Conservation (phyloP, 2,888 invertebrate species). For the Aricia artaxerxes region DNA sequence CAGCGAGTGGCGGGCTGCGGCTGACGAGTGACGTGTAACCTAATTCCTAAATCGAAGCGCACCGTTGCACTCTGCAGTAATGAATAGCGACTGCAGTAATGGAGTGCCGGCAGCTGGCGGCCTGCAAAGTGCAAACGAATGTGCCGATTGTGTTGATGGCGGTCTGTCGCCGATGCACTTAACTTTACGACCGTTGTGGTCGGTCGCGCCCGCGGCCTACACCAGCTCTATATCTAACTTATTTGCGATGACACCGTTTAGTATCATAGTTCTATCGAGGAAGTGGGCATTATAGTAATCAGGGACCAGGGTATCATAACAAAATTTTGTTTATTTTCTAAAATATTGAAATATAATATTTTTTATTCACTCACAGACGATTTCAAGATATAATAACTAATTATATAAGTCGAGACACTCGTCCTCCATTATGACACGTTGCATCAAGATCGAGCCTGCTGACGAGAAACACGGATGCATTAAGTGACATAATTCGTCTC, state of each 20-base stretch:
- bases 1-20: not conserved
- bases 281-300: not conserved
- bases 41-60: not conserved
- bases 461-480: not conserved
- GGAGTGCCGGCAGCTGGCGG: not conserved
- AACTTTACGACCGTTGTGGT: not conserved
- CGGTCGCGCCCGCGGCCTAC: not conserved
- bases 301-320: no score
- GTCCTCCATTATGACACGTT: not conserved
- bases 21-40: slow-evolving; percentile 1
- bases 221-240: not conserved
- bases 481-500: not conserved
- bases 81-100: not conserved
- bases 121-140: no score
- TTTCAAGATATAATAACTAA: not conserved
- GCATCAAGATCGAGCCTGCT: not conserved
- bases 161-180: slow-evolving; percentile 9
- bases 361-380: no score
- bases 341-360: no score
- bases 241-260: not conserved
- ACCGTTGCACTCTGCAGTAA: not conserved
- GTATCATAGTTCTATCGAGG: not conserved
- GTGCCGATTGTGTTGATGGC: not conserved
- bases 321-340: no score
- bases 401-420: not conserved